Evolutionary conservation across 1,140 invertebrate species (phyloP), one percentile per base, ranked within the genome.

Genomic region (Oedothorax gibbosus): DNA sequence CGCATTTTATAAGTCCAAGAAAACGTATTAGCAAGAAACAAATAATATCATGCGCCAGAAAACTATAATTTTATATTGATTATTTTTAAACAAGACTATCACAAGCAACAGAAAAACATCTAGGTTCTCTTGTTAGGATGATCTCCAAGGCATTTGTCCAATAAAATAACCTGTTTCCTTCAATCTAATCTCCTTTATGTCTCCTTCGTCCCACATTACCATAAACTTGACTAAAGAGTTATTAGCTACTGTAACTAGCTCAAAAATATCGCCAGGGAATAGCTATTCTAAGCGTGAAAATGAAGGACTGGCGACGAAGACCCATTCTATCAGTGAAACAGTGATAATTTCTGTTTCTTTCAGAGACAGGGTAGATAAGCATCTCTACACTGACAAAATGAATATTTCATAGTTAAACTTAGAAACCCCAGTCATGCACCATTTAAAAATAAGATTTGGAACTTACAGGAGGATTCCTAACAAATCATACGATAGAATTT

Each of bases 281-380:
- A 35, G 20, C 72, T 75, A 75, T 75, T 75, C 72, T 75, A 75
- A 75, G 72, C 72, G 72, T 57, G 72, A 75, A 75, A 75, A 75
- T 75, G 72, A 75, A 57, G 14, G 72, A 56, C 72, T 57, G n/a
- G 72, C 8, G 72, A 75, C 54, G 72, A 71, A 71, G 72, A 51
- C 54, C 18, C 54, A 53, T 57, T 75, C 57, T 75, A 75, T 75
- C 72, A 20, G 54, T 75, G 72, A 56, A 20, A 21, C 72, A 60
- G 57, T 35, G 35, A 35, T 35, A 35, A 35, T 35, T 35, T 35
- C 35, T 35, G 35, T 35, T 35, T 35, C 35, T 35, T 35, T 35
- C 35, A 35, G 35, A 35, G 35, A 35, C 35, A 35, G 35, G 2
- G 35, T 5, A 35, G 35, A 35, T 35, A 35, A 35, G 35, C 35